Evolutionary conservation across 2,113 vertebrate genomes (phyloP), one percentile per base, ranked within the genome.

Genomic region (Nicator chloris): DNA sequence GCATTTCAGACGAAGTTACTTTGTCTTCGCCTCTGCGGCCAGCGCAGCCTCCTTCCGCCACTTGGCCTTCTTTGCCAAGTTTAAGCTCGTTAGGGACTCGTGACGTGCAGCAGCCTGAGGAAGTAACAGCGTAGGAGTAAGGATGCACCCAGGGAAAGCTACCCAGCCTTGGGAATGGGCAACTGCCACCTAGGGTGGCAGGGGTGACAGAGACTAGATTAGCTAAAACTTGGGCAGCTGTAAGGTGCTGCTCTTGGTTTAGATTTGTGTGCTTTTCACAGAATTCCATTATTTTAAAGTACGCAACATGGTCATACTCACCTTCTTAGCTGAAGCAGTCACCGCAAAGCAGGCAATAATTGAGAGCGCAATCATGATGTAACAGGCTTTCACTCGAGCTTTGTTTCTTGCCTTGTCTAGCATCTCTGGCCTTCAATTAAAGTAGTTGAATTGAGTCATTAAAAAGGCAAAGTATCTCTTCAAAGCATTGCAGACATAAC

Each of bases 321-420:
- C 98, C 96, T 95, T 98, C 89, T 98, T 98, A 78, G 96, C 98
- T 23, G 98, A 98, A 17, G 91, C 95, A 71, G 98, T 98, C 76
- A 98, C 98, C 1, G 94, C 96, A 69, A 98, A 98, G 24, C 97
- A 98, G 89, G 98, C 97, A 7, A 98, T 64, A 8, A 98, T 83
- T 3, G 98, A 98, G 53, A 98, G 97, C 47, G 96, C 97, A 26
- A 98, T 98, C 98, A 98, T 98, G 82, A 98, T 96, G 91, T 98
- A 98, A 90, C 98, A 98, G 26, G 91, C 96, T 96, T 98, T 98
- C 71, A 98, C 97, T 65, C 98, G 97, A 68, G 98, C 98, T 95
- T 97, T 98, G 97, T 98, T 98, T 80, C 98, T 97, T 66, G 98
- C 97, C 78, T 88, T 96, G 82, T 97, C 97, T 40, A 98, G 78